Evolutionary conservation across 2,113 vertebrate species (phyloP), one percentile per base, ranked within the genome.

Genomic region (Ctenomys sociabilis): DNA sequence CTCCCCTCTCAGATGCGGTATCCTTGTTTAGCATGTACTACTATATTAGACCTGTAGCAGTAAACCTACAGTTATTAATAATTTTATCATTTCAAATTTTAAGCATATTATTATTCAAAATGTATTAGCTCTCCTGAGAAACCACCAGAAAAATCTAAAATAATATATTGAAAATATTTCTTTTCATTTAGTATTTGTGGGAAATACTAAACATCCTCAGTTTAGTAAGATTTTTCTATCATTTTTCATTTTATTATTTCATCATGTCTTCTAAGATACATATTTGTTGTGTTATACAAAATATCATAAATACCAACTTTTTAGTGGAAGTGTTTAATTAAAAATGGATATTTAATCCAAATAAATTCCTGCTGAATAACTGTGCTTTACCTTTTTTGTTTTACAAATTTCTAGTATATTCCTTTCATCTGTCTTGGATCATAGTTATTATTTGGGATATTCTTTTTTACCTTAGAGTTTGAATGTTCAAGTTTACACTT

Each of bases 51-150:
- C 81, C 72, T 81, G 64, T 2, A 24, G 57, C 49, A 85, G 49
- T 43, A 90, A 93, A 45, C 12, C 22, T 10, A 26, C 5, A 73
- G 37, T 86, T 61, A 45, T 6, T 70, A 13, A 49, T 59, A 70
- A 26, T 49, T 88, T 94, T 43, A 16, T 77, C 91, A 45, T 92
- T 94, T 72, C 59, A 72, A n/a, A 45, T 89, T 93, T 90, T 78
- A 77, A 85, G 40, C 35, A 64, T 75, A 5, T 19, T 88, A 0
- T 43, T 72, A 80, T 37, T 61, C 57, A 86, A 5, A 80, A 54
- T 68, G 85, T 37, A 45, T 66, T 68, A 28, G 72, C 22, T 72
- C 87, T 21, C 30, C 52, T 57, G 28, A 70, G 35, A 54, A 32
- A 40, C 24, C 4, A 73, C n/a, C 35, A 49, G 30, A 85, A 59